Evolutionary conservation across 2,113 vertebrate species (phyloP), one percentile per base, ranked within the genome.

Genomic region (Lethenteron reissneri): DNA sequence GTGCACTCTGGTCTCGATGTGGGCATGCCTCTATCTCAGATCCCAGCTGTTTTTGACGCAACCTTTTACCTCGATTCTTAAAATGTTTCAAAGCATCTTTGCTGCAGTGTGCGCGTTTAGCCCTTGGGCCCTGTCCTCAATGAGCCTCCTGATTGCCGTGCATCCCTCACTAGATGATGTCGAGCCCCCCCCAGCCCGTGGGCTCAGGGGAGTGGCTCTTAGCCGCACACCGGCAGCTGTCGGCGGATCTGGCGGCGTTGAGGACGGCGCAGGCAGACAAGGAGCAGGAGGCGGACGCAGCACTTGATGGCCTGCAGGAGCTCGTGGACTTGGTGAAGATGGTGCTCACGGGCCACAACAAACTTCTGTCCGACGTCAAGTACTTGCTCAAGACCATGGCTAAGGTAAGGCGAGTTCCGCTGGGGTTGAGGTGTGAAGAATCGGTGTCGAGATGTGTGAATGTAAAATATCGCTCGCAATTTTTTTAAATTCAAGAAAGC

Each of bases 311-410:
- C 1, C 83, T 92, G 76, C 95, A 99, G 81, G 85, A 88, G 70
- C 79, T 97, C 76, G 89, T 99, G 4, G 95, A 99, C 83, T 84
- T 81, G 76, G 90, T 97, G 76, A 99, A 99, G 81, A 88, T 84
- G 57, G 87, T 86, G 73, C 85, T 99, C 58, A 94, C 90, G 0
- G 85, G 80, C 75, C 95, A 99, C 84, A 97, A 97, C 79, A 85
- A 89, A 12, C 89, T 89, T 10, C 85, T 99, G 71, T 89, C 85
- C 13, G 92, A 97, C 58, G 90, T 99, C 74, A 97, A 97, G 73
- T 88, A 97, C 81, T 85, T 99, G 12, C 82, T 99, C 64, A 88
- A 88, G 77, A 89, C 92, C 75, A 99, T 99, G 92, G 90, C 94
- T 56, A 99, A 97, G 92, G 92, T 99, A 41, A 41, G 41, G 41